Evolutionary conservation across 2,113 vertebrate genomes (phyloP), one percentile per base, ranked within the genome.

Genomic region (Rhagologus leucostigma): DNA sequence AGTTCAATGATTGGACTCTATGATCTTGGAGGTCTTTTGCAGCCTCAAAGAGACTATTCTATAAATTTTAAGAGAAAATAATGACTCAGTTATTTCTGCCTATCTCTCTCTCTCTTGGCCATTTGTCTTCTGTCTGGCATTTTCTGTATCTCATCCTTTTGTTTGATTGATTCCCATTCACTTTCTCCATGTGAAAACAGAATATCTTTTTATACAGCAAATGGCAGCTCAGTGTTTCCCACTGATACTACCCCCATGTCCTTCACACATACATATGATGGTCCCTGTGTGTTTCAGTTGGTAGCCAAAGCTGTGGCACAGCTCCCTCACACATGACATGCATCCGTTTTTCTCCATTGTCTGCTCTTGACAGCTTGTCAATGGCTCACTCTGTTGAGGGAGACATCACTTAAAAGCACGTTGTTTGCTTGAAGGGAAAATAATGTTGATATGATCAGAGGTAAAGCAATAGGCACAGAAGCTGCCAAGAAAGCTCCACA

Each of bases 361-460:
- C 41, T 81, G 24, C 53, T 75, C 35, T 57, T 96, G 52, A 89
- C 92, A 91, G 78, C 27, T 93, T 91, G 95, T 81, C 84, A 80
- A 50, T 44, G 26, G 14, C 11, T 76, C 11, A 0, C 57, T 4
- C 39, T 86, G 60, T 37, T 74, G 87, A 80, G 65, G 76, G 67
- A 93, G 37, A 21, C 50, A 86, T 37, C 60, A 69, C 89, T 88
- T 95, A 39, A 93, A 96, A 92, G n/a, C 26, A 67, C 74, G 85
- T 90, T 50, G 65, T 94, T 95, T 93, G 42, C 87, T 82, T 89
- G 68, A 91, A 90, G 71, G 69, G 60, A 86, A 93, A 97, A 90
- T 93, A 95, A 95, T 73, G n/a, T 83, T 92, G 84, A 79, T 84
- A 78, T 76, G n/a, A 95, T 89, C 69, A 91, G 62, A 82, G 33